Percentiles rank a stretch among this genome's conserved stretches.
Conservation (phyloP, 2,888 invertebrate genomes). For the Agrotis clavis region DNA sequence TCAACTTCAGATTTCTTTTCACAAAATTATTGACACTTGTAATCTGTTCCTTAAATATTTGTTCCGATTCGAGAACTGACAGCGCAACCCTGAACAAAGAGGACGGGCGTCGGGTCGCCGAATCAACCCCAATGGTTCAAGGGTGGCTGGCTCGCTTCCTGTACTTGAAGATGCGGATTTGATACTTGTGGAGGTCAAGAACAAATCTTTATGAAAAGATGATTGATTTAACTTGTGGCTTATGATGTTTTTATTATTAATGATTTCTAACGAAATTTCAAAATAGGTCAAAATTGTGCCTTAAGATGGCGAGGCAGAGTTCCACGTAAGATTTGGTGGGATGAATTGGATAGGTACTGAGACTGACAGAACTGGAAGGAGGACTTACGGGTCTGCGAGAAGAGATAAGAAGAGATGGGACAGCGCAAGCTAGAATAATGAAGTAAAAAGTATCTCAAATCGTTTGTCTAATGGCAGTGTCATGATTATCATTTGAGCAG, state of each 20-base stretch:
- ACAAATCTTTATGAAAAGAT: conserved; percentile 10
- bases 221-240: background rate
- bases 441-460: too few species aligned
- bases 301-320: too few species aligned
- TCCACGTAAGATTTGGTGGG: too few species aligned
- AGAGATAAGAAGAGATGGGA: too few species aligned
- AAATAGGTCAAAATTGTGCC: too few species aligned
- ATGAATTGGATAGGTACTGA: too few species aligned
- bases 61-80: conserved; percentile 18
- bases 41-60: conserved; percentile 35
- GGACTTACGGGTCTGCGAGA: too few species aligned
- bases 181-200: conserved; percentile 4
- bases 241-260: background rate
- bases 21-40: background rate
- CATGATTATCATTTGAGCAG: too few species aligned
- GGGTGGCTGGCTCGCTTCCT: conserved; percentile 38
- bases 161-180: conserved; percentile 23
- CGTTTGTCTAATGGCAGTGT: too few species aligned
- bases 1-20: background rate
- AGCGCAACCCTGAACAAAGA: conserved; percentile 47
- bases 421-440: too few species aligned
- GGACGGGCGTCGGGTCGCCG: conserved; percentile 20
- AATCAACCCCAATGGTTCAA: conserved; percentile 43
- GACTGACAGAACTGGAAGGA: too few species aligned
- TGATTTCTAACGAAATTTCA: too few species aligned